These are phyloP conservation scores for Coranthus polyacanthus DNA, from an alignment of 2,797 vertebrate genomes.

Conservation along the genomic window DNA sequence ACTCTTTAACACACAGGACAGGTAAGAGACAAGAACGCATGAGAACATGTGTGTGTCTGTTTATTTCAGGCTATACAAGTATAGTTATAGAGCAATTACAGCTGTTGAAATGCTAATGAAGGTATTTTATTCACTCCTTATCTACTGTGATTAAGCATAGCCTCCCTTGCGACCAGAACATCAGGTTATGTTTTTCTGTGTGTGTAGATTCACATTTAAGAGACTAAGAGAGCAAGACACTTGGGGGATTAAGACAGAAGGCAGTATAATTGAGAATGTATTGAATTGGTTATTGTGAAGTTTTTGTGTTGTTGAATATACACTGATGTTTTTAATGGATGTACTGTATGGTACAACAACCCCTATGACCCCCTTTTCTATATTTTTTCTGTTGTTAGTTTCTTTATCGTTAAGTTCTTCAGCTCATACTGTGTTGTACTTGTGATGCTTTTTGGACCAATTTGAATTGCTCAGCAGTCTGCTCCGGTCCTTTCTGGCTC, in stretches of 20 bases:
- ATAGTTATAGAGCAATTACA: constrained; percentile 19
- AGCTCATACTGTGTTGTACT: constrained; percentile 2
- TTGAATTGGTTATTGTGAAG: constrained; percentile 6
- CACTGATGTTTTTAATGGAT: background rate
- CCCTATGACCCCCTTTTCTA: background rate
- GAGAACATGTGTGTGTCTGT: constrained; percentile 2
- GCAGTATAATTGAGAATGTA: constrained; percentile 23
- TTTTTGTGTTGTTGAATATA: constrained; percentile 11
- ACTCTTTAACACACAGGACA: background rate
- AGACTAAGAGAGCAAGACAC: constrained; percentile 1
- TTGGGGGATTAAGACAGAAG: constrained; percentile 16
- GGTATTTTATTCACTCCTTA: constrained; percentile 46
- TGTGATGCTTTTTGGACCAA: constrained; percentile 12
- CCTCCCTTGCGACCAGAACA: constrained; percentile 34
- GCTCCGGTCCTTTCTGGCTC: constrained; percentile 44
- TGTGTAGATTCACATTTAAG: constrained; percentile 11
- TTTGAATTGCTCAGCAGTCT: constrained; percentile 45
- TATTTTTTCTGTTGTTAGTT: constrained; percentile 4
- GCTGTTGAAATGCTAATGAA: constrained; percentile 55
- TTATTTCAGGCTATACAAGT: constrained; percentile 1
- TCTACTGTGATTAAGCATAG: constrained; percentile 36
- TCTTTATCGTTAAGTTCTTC: constrained; percentile 2
- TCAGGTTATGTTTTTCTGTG: constrained; percentile 17
- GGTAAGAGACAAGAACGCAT: background rate
- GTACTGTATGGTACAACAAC: background rate